A percentile compares a stretch with the other conserved stretches of the same genome.
Conservation (phyloP, 2,888 invertebrate species). For the Papilio demoleus region DNA sequence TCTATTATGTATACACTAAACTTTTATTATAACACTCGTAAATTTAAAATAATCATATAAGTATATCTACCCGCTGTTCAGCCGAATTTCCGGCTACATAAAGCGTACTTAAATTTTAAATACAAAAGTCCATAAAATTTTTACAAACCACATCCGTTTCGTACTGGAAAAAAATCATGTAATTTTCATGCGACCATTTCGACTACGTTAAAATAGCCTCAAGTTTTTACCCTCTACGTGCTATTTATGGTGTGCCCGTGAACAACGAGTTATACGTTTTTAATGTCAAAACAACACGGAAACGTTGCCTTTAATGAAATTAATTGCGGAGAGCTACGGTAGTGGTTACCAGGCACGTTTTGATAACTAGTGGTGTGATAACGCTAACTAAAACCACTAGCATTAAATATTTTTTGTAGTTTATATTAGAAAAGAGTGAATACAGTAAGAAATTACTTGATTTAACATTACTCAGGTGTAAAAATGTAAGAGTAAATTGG, state of each 20-base stretch:
- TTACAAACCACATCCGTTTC: background rate
- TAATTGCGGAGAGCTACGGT: conserved; percentile 17
- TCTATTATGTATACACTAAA: no score
- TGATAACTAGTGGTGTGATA: conserved; percentile 14
- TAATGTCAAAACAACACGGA: conserved; percentile 31
- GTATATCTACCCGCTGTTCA: background rate
- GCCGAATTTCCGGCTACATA: background rate
- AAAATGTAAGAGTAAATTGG: background rate
- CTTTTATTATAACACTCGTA: background rate
- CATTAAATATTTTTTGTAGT: background rate
- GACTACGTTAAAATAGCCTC: conserved; percentile 47
- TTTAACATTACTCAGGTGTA: no score
- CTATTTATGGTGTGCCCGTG: conserved; percentile 38
- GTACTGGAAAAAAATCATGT: background rate
- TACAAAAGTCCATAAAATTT: conserved; percentile 5
- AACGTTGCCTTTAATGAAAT: conserved; percentile 14
- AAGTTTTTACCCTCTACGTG: conserved; percentile 43
- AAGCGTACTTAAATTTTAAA: conserved; percentile 1
- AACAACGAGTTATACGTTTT: conserved; percentile 42
- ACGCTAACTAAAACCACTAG: background rate
- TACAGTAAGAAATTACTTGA: background rate
- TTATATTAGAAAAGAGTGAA: background rate
- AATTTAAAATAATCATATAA: conserved; percentile 2
- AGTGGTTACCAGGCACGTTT: conserved; percentile 2
- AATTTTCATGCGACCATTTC: background rate